Evolutionary conservation across 2,888 invertebrate species (phyloP).

Genomic region (Drosophila melanocephala): DNA sequence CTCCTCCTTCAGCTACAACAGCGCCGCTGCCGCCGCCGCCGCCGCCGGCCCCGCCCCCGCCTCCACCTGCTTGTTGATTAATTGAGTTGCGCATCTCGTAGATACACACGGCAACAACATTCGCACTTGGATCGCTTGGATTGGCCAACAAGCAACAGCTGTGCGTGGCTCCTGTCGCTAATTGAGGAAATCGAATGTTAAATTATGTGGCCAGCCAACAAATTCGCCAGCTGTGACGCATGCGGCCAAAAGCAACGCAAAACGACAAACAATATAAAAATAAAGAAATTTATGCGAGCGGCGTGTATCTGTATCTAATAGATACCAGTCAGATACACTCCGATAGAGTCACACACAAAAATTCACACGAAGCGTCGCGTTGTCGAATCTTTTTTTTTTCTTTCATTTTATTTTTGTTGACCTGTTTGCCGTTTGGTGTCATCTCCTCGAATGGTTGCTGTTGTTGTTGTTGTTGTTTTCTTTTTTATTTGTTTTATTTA

Average conservation of each 20-base stretch:
- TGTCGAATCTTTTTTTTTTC: background rate
- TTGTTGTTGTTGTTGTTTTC: conserved; percentile 2
- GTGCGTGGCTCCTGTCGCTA: conserved; percentile 71
- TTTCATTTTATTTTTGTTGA: conserved; percentile 21
- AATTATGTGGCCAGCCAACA: conserved; percentile 65
- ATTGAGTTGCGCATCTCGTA: conserved; percentile 73
- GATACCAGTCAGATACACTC: conserved; percentile 43
- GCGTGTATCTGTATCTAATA: conserved; percentile 58
- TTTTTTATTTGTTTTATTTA: conserved; percentile 38
- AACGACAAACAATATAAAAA: conserved; percentile 8
- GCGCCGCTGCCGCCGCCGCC: conserved; percentile 3
- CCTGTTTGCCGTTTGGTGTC: conserved; percentile 56
- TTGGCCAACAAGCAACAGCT: conserved; percentile 27
- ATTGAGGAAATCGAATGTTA: conserved; percentile 81
- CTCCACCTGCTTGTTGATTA: conserved; percentile 58
- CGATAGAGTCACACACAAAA: conserved; percentile 38
- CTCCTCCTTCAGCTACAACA: background rate
- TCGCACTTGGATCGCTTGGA: conserved; percentile 1
- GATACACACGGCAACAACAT: conserved; percentile 33
- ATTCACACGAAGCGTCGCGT: conserved; percentile 58
- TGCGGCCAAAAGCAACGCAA: conserved; percentile 31
- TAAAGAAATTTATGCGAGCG: conserved; percentile 46
- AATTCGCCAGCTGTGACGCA: conserved; percentile 62
- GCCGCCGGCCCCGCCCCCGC: conserved; percentile 8
- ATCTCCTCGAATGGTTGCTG: conserved; percentile 40